Evolutionary conservation across 2,888 invertebrate genomes (phyloP), one percentile per base, ranked within the genome.

Genomic region (Hyalella azteca): DNA sequence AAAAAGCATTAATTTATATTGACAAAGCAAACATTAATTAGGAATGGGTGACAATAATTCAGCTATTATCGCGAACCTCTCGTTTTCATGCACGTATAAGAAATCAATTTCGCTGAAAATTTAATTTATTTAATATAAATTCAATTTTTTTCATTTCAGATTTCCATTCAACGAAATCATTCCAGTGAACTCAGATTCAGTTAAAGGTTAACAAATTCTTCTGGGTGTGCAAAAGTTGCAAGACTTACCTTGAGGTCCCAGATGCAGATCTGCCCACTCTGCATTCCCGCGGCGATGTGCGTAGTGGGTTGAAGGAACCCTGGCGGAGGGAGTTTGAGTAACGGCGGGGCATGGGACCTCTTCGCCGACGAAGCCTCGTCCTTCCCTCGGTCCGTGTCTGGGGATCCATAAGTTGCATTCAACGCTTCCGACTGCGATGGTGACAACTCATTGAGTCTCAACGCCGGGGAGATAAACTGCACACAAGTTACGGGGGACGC

Each of bases 191-290:
- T n/a, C 15, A 4, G 19, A 13, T 45, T 45, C 45, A 19, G 13
- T 15, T 45, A 45, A 1, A 3, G 29, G 26, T 54, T 54, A 22
- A 54, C 3, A 54, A 19, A 26, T 54, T 3, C 19, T 26, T 9
- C 2, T 26, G 26, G 5, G 54, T 22, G 1, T 22, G 50, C 7
- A 13, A n/a, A 1, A 50, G 50, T 5, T 60, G 36, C n/a, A 60
- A 29, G 29, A 32, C 81, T 80, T 76, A 84, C 84, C 81, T 84
- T 80, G 1, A 84, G 78, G 59, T 84, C 78, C 84, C 84, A 84
- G n/a, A 84, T 49, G 4, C 79, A 41, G 26, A 82, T 41, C 19
- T 75, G 49, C n/a, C 84, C 84, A 29, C 81, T 78, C 77, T 84
- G 84, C 40, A 81, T 82, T 22, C 84, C 84, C 39, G 81, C 80